Base-by-base conservation (phyloP, 2,113 vertebrate species). In the Anhinga anhinga region DNA sequence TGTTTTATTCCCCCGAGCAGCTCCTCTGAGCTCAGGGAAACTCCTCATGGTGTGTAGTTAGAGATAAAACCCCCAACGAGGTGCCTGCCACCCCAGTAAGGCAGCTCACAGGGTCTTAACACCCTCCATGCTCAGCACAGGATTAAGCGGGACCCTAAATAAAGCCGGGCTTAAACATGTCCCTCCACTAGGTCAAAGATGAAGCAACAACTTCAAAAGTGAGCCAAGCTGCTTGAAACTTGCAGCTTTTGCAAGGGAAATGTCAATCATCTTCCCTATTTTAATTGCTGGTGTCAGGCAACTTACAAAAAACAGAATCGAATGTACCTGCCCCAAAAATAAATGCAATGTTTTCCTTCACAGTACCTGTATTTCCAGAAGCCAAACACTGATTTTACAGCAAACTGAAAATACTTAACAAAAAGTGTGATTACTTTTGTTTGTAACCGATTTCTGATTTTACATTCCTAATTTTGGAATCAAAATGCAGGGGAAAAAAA, bases 91-190 rank as follows among this genome's bases (percentile, higher is more conserved):
- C 26, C n/a, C 27, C 56, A 16, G 11, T 11, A 67, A 17, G 0
- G 4, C 56, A 50, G 17, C 40, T 71, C 15, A 3, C 0, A 1
- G 56, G 10, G 14, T 56, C 21, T 53, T 52, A n/a, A 47, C 21
- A 20, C 4, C 4, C 29, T 74, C 38, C 30, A 13, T 2, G 9
- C 27, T 74, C 66, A 30, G 47, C 2, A 0, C 0, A 0, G 22
- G 44, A 17, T 58, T 66, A 67, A 66, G 55, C 0, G 0, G 50
- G 65, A 63, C 61, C 9, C 22, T 22, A 45, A 95, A 65, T 44
- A 87, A 87, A 76, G n/a, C 66, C 53, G 47, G 17, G 26, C 22
- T 88, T 91, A 74, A 82, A 56, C 0, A 1, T 0, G 4, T 32
- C 55, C 36, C 62, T 82, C 29, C 11, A 2, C 16, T 12, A 59